Evolutionary conservation across 2,113 vertebrate species (phyloP).

Genomic region (Dolichotis patagonum): DNA sequence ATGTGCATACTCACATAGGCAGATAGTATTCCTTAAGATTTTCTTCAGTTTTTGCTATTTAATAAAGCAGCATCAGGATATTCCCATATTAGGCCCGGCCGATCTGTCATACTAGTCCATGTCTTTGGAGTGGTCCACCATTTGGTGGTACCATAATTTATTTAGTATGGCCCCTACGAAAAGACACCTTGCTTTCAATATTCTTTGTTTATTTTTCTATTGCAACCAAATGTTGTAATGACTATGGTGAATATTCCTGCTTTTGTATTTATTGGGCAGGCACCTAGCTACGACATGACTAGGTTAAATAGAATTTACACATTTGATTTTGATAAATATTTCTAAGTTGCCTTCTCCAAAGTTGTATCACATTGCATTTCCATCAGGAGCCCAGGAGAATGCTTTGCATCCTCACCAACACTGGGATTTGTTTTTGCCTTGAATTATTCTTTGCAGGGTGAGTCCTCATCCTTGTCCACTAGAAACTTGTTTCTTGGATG

Average conservation of each 20-base stretch:
- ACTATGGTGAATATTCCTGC: background rate
- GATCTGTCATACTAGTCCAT: background rate
- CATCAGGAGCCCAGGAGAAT: background rate
- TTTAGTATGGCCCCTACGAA: background rate
- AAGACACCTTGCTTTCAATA: background rate
- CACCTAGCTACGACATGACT: background rate
- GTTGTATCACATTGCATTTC: background rate
- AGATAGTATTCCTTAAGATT: background rate
- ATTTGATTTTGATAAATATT: background rate
- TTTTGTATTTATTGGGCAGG: background rate
- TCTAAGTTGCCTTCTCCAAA: background rate
- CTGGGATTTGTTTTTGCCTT: background rate
- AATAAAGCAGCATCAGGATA: background rate
- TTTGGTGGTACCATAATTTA: background rate
- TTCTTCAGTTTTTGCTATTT: background rate
- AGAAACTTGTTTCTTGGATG: background rate
- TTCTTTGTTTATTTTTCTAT: background rate
- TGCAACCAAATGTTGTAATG: background rate
- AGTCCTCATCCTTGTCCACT: background rate
- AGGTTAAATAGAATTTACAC: background rate
- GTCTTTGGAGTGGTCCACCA: background rate
- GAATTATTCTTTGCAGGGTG: background rate
- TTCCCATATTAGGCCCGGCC: background rate
- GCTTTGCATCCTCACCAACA: background rate
- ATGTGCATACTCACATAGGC: background rate